A percentile compares a stretch with the other conserved stretches of the same genome.
phyloP scores from a whole-genome alignment of 1,140 invertebrate genomes.

The Bombus waltoni region DNA sequence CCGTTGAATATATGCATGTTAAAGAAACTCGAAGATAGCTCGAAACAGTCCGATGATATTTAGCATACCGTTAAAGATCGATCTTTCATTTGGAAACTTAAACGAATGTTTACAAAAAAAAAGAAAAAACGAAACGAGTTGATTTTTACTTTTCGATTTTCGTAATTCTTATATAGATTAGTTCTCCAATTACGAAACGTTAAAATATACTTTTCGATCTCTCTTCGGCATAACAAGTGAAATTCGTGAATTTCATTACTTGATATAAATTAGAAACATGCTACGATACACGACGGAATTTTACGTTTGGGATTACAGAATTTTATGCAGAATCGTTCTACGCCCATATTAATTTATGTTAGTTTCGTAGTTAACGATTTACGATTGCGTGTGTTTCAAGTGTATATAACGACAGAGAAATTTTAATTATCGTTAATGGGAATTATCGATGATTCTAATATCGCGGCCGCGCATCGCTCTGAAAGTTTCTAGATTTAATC shows the following conservation, averaged over 20 bases:
- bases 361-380: conserved; percentile 17
- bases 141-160: too few species aligned
- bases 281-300: neutral
- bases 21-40: too few species aligned
- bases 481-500: conserved; percentile 12
- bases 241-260: neutral
- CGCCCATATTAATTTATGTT: conserved; percentile 34
- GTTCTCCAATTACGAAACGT: too few species aligned
- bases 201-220: too few species aligned
- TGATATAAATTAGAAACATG: neutral
- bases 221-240: too few species aligned
- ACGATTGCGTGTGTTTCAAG: conserved; percentile 2
- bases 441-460: conserved; percentile 39
- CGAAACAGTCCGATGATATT: too few species aligned
- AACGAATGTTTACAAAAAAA: neutral
- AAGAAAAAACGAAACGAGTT: too few species aligned
- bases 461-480: neutral
- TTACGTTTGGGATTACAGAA: conserved; percentile 2
- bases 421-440: conserved; percentile 34
- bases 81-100: neutral
- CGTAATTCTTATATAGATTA: too few species aligned
- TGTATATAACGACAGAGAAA: conserved; percentile 7
- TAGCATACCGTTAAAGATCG: too few species aligned
- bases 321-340: neutral
- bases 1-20: neutral